Evolutionary conservation across 2,113 vertebrate species (phyloP).

Genomic region (Cricetomys ansorgei): DNA sequence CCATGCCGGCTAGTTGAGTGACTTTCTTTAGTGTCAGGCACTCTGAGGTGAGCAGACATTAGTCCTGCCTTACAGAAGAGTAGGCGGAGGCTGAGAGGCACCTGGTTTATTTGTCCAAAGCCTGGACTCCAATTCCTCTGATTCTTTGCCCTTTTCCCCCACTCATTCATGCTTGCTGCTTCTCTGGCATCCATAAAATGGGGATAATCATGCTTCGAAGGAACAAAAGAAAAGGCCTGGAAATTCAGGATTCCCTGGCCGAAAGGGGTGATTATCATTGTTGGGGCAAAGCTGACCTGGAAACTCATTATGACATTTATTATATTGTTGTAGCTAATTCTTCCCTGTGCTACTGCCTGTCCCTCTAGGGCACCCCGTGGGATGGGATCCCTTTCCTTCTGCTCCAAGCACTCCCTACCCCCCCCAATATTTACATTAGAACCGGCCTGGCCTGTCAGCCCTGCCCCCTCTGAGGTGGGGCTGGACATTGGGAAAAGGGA

Average conservation of each 20-base stretch:
- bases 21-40: neutral
- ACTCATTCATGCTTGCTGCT: constrained; percentile 11
- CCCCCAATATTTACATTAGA: constrained; percentile 78
- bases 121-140: neutral
- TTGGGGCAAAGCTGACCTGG: constrained; percentile 60
- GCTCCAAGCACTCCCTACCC: constrained; percentile 55
- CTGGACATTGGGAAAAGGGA: neutral
- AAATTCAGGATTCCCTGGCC: constrained; percentile 50
- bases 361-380: constrained; percentile 26
- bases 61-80: neutral
- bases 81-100: neutral
- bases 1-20: neutral
- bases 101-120: neutral
- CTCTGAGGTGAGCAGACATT: neutral
- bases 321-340: constrained; percentile 75
- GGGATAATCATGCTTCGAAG: constrained; percentile 66
- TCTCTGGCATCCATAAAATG: constrained; percentile 49
- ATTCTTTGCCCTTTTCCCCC: neutral
- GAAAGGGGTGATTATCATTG: constrained; percentile 70
- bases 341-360: neutral
- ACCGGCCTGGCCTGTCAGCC: constrained; percentile 66
- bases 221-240: constrained; percentile 60
- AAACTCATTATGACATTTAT: constrained; percentile 71
- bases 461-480: neutral
- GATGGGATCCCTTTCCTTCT: constrained; percentile 21